Evolutionary conservation across 1,140 invertebrate species (phyloP).

Genomic region (Drosophila parabipectinata): DNA sequence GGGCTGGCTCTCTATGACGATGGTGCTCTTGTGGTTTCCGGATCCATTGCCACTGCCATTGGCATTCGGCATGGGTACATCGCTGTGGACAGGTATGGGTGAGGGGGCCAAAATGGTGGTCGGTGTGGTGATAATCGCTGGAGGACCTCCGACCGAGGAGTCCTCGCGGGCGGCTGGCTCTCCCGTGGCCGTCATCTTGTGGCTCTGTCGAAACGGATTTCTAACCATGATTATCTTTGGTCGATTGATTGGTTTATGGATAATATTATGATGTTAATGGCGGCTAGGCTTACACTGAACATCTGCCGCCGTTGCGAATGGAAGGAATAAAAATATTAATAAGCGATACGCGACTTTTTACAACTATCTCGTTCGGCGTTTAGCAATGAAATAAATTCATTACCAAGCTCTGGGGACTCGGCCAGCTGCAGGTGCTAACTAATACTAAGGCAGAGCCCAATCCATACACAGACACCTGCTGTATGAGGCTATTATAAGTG

Average conservation of each 20-base stretch:
- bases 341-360: constrained; percentile 58
- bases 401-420: constrained; percentile 49
- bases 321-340: constrained; percentile 27
- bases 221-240: neutral
- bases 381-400: constrained; percentile 81
- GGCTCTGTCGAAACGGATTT: constrained; percentile 16
- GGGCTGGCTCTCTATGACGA: constrained; percentile 75
- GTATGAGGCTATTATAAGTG: constrained; percentile 8
- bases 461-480: constrained; percentile 23
- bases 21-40: constrained; percentile 60
- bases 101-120: constrained; percentile 19
- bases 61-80: constrained; percentile 55
- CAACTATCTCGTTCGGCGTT: constrained; percentile 79
- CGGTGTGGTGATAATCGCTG: constrained; percentile 24
- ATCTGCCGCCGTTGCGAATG: constrained; percentile 35
- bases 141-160: constrained; percentile 7
- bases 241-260: neutral
- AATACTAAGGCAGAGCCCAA: constrained; percentile 2
- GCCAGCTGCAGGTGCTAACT: constrained; percentile 41
- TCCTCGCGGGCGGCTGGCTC: constrained; percentile 57
- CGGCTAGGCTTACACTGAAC: constrained; percentile 45
- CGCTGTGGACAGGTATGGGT: constrained; percentile 46
- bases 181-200: constrained; percentile 68
- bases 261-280: constrained; percentile 11
- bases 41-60: constrained; percentile 42